These are phyloP conservation scores for Ostrea edulis DNA, from an alignment of 1,140 invertebrate species.

Conservation along the genomic window DNA sequence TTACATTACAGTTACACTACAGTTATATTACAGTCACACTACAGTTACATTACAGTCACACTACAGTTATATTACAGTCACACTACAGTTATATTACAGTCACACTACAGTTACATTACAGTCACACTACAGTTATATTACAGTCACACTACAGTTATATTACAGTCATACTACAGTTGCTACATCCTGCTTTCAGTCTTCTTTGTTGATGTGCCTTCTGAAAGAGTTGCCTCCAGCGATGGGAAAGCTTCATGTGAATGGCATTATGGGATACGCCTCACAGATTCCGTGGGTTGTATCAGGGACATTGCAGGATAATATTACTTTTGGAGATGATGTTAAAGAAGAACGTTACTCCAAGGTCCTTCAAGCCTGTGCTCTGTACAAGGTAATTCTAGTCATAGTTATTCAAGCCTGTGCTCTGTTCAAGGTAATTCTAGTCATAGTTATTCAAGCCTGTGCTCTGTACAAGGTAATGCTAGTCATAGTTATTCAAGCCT, in stretches of 20 bases:
- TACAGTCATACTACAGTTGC: no score
- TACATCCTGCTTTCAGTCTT: slow-evolving; percentile 83
- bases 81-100: no score
- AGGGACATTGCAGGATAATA: slow-evolving; percentile 87
- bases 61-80: no score
- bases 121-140: no score
- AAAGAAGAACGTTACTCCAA: slow-evolving; percentile 63
- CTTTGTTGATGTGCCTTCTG: slow-evolving; percentile 89
- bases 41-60: no score
- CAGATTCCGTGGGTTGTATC: slow-evolving; percentile 94
- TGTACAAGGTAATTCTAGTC: slow-evolving; percentile 67
- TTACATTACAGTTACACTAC: no score
- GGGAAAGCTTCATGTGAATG: slow-evolving; percentile 86
- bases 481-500: slow-evolving; percentile 61
- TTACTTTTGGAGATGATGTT: slow-evolving; percentile 86
- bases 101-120: no score
- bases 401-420: no score
- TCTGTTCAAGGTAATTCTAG: no score
- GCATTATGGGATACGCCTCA: slow-evolving; percentile 90
- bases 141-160: no score
- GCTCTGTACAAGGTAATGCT: slow-evolving; percentile 71
- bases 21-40: no score
- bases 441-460: slow-evolving; percentile 64
- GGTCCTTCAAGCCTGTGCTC: slow-evolving; percentile 69
- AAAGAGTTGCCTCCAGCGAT: slow-evolving; percentile 86